These are phyloP conservation scores for Parnassius apollo DNA, from an alignment of 2,888 invertebrate species.

Conservation along the genomic window DNA sequence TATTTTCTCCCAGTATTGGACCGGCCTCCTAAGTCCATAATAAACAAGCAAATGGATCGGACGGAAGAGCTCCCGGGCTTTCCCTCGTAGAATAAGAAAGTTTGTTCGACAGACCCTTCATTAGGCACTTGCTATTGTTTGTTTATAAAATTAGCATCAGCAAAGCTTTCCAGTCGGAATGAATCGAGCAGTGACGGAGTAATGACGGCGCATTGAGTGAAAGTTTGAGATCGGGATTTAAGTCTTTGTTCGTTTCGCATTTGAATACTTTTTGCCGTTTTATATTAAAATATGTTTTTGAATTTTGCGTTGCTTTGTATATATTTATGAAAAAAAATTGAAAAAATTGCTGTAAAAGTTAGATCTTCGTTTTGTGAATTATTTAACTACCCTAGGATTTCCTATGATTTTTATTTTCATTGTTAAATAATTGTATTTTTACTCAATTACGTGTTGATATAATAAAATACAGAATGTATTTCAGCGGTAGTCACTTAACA, in stretches of 20 bases:
- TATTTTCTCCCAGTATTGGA: slow-evolving; percentile 45
- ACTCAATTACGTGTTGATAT: too few relatives aligned
- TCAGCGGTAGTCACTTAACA: too few relatives aligned
- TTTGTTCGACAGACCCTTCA: slow-evolving; percentile 70
- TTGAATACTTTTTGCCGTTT: slow-evolving; percentile 38
- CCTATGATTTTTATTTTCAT: too few relatives aligned
- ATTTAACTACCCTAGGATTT: too few relatives aligned
- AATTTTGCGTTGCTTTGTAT: slow-evolving; percentile 8
- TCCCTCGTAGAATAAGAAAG: slow-evolving; percentile 70
- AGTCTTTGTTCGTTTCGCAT: slow-evolving; percentile 41
- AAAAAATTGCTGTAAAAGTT: too few relatives aligned
- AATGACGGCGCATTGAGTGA: slow-evolving; percentile 61
- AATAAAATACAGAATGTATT: too few relatives aligned
- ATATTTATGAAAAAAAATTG: too few relatives aligned
- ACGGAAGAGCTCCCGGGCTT: slow-evolving; percentile 67
- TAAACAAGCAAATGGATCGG: slow-evolving; percentile 77
- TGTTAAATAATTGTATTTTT: too few relatives aligned
- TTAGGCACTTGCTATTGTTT: slow-evolving; percentile 76
- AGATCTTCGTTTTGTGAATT: too few relatives aligned
- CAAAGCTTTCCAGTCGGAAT: slow-evolving; percentile 58
- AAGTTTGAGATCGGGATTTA: slow-evolving; percentile 46
- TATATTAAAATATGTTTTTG: slow-evolving; percentile 24
- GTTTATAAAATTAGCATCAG: slow-evolving; percentile 75
- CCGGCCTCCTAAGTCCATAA: slow-evolving; percentile 63
- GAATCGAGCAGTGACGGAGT: slow-evolving; percentile 50